Base-by-base conservation (phyloP, 2,113 vertebrate species). In the Myotis lucifugus region DNA sequence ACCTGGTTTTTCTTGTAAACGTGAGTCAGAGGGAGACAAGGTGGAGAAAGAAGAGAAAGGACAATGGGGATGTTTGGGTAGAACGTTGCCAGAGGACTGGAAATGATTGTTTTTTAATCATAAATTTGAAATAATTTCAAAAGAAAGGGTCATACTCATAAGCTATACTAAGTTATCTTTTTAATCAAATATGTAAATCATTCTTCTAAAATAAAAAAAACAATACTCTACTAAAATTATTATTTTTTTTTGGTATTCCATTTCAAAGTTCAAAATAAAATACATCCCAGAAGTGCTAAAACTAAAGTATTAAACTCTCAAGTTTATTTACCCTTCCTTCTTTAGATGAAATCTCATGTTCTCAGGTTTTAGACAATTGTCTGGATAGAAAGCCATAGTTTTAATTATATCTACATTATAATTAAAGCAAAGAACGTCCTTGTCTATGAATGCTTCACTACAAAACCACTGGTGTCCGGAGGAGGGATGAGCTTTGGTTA, bases 51-150 rank as follows among this genome's bases (percentile, higher is more conserved):
- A 77, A 54, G 23, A 84, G 29, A 61, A 94, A 56, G 4, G 34
- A 29, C 17, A 70, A 54, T n/a, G 14, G 50, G 1, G 46, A 19
- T 54, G 82, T 78, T 77, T 34, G 89, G 83, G 56, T 27, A 88
- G 32, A 90, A 73, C 15, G 42, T 21, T 69, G 79, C 11, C 54
- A 89, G 76, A 76, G 69, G 50, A 19, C 40, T 82, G 32, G 74
- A 90, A 90, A 81, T 42, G n/a, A 50, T 64, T 83, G 21, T 70
- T 81, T 81, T 90, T 93, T 88, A 54, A 42, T 48, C 8, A 59
- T 21, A 90, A 77, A 37, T 81, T 88, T 79, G 4, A 85, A 94
- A 88, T 48, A 50, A 91, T 52, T 95, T 89, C 37, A 73, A 94
- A 90, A 32, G 73, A 70, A 42, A 95, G 15, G 6, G 70, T 93